phyloP scores from a whole-genome alignment of 2,888 invertebrate genomes.

The Agapostemon virescens region DNA sequence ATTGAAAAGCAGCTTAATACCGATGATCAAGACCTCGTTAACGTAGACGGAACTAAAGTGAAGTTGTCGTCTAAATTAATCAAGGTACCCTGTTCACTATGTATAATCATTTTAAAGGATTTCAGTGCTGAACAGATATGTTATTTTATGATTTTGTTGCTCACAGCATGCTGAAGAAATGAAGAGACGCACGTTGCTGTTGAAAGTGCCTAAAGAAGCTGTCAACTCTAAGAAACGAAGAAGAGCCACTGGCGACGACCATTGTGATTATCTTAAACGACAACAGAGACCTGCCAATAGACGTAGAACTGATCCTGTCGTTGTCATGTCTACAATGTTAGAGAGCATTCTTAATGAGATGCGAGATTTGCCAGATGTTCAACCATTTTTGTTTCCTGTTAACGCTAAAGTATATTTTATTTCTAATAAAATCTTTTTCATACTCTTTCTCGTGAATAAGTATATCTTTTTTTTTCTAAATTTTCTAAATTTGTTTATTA shows the following conservation, averaged over 20 bases:
- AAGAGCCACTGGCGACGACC: slow-evolving; percentile 85
- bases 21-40: slow-evolving; percentile 93
- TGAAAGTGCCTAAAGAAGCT: slow-evolving; percentile 90
- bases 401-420: slow-evolving; percentile 88
- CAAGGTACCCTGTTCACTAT: slow-evolving; percentile 82
- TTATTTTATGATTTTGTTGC: slow-evolving; percentile 13
- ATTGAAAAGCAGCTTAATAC: slow-evolving; percentile 88
- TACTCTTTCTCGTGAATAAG: not conserved
- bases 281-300: slow-evolving; percentile 92
- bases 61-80: slow-evolving; percentile 93
- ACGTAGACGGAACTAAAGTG: slow-evolving; percentile 97
- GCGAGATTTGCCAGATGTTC: slow-evolving; percentile 94
- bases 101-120: not conserved
- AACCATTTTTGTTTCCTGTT: slow-evolving; percentile 96
- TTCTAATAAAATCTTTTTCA: not conserved
- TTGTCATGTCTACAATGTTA: slow-evolving; percentile 94
- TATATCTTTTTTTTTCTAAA: too few relatives aligned
- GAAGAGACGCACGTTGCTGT: slow-evolving; percentile 88
- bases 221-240: slow-evolving; percentile 85
- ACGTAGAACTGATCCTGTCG: slow-evolving; percentile 96
- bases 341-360: slow-evolving; percentile 96
- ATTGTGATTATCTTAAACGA: slow-evolving; percentile 94
- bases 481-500: slow-evolving; percentile 71
- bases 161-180: slow-evolving; percentile 92
- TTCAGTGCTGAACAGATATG: not conserved